Base-by-base conservation (phyloP, 2,888 invertebrate species). In the Caenorhabditis sp. region DNA sequence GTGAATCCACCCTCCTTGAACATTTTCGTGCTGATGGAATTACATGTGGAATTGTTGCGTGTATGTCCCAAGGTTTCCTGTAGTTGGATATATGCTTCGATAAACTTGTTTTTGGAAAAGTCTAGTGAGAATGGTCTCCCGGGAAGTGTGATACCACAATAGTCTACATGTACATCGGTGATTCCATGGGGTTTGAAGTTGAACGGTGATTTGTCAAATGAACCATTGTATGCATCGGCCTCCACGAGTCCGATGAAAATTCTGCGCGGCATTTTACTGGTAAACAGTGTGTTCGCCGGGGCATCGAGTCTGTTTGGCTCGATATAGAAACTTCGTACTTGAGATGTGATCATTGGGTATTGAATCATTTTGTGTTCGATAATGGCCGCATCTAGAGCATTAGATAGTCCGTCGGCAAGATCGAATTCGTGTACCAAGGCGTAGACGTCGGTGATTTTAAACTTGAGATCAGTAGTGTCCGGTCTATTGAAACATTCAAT, bases 41-140 rank as follows among this genome's bases (percentile, higher is more conserved):
- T 69, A 8, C 56, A 38, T 4, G 12, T 47, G 12, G 7, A n/a
- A 47, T 58, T 54, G 41, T 24, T 58, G 7, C 69, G 69, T 0
- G 41, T 12, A n/a, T 69, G 56, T n/a, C 69, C 69, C 1, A 69
- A 41, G 3, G 69, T 28, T 41, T 69, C 69, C 24, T 56, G 54
- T 2, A 69, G 16, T 24, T 28, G 22, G 0, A 69, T 12, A 24
- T 56, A 69, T 3, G 69, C 47, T n/a, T 56, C 69, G 22, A 58
- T 28, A 69, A 44, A 69, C n/a, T 44, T 35, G 56, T 47, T 54
- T 2, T 24, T 35, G 1, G 3, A 5, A 38, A 69, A 68, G 24
- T 68, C 68, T n/a, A 68, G 16, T 2, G 12, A 12, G 19, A 68
- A 19, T 1, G 64, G 64, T n/a, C 66, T 2, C 12, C 66, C 66